Evolutionary conservation across 2,888 invertebrate species (phyloP).

Genomic region (Hofmannophila pseudospretella): DNA sequence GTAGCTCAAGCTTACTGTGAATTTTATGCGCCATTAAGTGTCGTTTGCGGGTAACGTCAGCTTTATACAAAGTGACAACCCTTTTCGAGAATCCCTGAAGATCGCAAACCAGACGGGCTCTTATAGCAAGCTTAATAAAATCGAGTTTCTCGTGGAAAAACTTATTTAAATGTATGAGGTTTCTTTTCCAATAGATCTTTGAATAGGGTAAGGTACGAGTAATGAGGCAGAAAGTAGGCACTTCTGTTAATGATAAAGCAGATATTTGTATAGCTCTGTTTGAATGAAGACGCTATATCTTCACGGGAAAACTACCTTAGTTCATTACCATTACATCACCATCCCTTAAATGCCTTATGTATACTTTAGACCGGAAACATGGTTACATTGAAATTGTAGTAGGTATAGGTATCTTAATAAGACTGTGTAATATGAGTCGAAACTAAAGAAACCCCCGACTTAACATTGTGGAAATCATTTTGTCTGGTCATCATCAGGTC

Average conservation of each 20-base stretch:
- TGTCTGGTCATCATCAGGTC: too few species aligned
- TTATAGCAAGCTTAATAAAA: slow-evolving; percentile 27
- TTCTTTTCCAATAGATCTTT: slow-evolving; percentile 40
- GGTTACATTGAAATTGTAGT: too few species aligned
- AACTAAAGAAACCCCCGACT: too few species aligned
- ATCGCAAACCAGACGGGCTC: slow-evolving; percentile 32
- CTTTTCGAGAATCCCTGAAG: slow-evolving; percentile 37
- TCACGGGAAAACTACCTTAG: too few species aligned
- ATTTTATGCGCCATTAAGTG: slow-evolving; percentile 70
- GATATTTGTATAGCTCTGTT: slow-evolving; percentile 10
- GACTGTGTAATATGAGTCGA: too few species aligned
- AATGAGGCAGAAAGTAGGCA: slow-evolving; percentile 47
- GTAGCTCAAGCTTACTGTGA: slow-evolving; percentile 51
- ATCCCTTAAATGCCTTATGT: too few species aligned
- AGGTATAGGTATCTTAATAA: too few species aligned
- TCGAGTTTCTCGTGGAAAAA: slow-evolving; percentile 23
- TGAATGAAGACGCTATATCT: slow-evolving; percentile 2
- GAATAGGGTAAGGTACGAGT: slow-evolving; percentile 38
- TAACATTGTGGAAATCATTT: too few species aligned
- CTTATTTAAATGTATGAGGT: slow-evolving; percentile 40
- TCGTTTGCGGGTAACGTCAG: slow-evolving; percentile 62
- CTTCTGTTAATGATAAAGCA: slow-evolving; percentile 28
- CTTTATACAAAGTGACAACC: slow-evolving; percentile 66
- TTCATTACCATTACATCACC: too few species aligned
- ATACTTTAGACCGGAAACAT: too few species aligned